A percentile compares a stretch with the other conserved stretches of the same genome.
Conservation (phyloP, 2,113 vertebrate genomes). For the Pomatostomus ruficeps region DNA sequence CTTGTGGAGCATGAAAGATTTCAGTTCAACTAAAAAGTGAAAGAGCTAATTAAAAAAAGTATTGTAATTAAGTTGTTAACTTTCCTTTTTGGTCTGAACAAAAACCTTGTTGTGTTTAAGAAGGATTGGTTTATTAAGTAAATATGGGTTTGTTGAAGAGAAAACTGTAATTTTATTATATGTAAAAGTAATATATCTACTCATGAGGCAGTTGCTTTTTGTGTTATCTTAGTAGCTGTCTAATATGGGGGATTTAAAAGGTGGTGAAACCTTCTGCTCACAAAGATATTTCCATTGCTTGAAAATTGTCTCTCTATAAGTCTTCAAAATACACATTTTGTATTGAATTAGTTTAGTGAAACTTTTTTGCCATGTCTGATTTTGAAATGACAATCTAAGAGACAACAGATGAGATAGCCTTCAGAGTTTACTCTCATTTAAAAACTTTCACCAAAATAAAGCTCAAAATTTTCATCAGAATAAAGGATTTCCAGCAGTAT, state of each 20-base stretch:
- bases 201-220: background rate
- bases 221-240: background rate
- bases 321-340: background rate
- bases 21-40: background rate
- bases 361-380: background rate
- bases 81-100: background rate
- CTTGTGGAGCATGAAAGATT: background rate
- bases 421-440: background rate
- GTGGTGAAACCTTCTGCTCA: background rate
- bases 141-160: background rate
- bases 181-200: background rate
- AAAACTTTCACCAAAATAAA: background rate
- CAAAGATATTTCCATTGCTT: background rate
- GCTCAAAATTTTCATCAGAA: background rate
- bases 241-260: background rate
- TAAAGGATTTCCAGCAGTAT: background rate
- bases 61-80: background rate
- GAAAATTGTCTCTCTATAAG: background rate
- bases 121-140: background rate
- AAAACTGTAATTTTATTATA: background rate
- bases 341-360: background rate
- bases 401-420: fast-evolving
- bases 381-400: background rate
- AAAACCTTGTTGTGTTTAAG: background rate
- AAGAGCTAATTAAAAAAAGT: fast-evolving